Evolutionary conservation across 1,140 invertebrate species (phyloP).

Genomic region (Rhopalosiphum padi): DNA sequence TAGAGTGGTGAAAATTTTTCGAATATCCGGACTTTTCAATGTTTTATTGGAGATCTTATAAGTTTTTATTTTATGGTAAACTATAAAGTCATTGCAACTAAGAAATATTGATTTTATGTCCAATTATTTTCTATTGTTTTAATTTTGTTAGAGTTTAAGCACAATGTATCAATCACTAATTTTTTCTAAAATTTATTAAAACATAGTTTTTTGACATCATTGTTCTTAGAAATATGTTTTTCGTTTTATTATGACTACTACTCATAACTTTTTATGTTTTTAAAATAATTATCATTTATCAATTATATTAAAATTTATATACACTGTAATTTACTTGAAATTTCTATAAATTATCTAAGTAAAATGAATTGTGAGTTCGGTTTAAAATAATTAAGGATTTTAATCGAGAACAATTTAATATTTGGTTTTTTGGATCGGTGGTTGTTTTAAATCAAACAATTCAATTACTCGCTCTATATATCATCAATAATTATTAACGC

Average conservation of each 20-base stretch:
- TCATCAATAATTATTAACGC: too few relatives aligned
- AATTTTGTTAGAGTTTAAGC: not conserved
- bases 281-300: not conserved
- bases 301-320: not conserved
- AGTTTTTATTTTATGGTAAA: not conserved
- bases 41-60: not conserved
- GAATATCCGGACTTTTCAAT: not conserved
- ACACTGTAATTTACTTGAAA: not conserved
- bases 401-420: not conserved
- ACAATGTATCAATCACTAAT: not conserved
- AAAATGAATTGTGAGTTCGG: not conserved
- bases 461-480: not conserved
- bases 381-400: not conserved
- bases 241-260: not conserved
- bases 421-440: not conserved
- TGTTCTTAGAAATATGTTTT: not conserved
- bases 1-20: not conserved
- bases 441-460: not conserved
- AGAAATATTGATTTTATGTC: not conserved
- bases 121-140: not conserved
- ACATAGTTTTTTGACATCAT: not conserved
- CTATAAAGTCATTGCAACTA: not conserved
- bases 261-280: not conserved
- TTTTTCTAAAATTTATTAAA: not conserved
- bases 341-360: not conserved